These are phyloP conservation scores for Cancer borealis DNA, from an alignment of 2,888 invertebrate genomes.

Conservation along the genomic window DNA sequence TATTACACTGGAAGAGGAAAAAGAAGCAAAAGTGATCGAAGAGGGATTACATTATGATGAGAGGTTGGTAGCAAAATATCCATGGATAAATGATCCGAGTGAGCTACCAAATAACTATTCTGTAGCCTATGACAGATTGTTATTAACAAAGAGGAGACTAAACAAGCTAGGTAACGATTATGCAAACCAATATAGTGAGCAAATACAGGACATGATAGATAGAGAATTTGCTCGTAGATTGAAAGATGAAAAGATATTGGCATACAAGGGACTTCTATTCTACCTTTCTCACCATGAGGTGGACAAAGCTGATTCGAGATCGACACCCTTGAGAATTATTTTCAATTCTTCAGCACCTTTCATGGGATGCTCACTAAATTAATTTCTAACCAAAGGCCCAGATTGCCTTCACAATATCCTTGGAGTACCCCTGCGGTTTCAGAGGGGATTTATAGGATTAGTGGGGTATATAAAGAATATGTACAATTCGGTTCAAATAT, in stretches of 20 bases:
- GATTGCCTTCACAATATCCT: not conserved
- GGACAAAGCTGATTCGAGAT: not conserved
- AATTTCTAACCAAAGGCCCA: constrained; percentile 1
- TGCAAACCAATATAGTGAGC: not conserved
- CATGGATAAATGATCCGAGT: constrained; percentile 21
- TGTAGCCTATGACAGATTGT: constrained; percentile 2
- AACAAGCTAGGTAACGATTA: not conserved
- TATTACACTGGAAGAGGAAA: constrained; percentile 35
- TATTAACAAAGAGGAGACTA: not conserved
- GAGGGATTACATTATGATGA: constrained; percentile 36
- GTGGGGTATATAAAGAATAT: not conserved
- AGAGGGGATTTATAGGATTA: too few relatives aligned
- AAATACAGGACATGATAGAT: constrained; percentile 21
- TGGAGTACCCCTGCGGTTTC: not conserved
- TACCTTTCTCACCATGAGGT: not conserved
- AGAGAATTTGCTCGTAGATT: not conserved
- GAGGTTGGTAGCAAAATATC: constrained; percentile 10
- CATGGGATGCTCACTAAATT: not conserved
- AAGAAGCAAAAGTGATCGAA: constrained; percentile 4
- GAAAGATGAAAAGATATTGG: not conserved
- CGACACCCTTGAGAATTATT: not conserved
- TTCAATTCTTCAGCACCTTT: not conserved
- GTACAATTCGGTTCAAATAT: constrained; percentile 23
- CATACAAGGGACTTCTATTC: not conserved
- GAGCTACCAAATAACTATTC: not conserved